These are phyloP conservation scores for Muntiacus reevesi DNA, from an alignment of 2,113 vertebrate species.

Conservation along the genomic window DNA sequence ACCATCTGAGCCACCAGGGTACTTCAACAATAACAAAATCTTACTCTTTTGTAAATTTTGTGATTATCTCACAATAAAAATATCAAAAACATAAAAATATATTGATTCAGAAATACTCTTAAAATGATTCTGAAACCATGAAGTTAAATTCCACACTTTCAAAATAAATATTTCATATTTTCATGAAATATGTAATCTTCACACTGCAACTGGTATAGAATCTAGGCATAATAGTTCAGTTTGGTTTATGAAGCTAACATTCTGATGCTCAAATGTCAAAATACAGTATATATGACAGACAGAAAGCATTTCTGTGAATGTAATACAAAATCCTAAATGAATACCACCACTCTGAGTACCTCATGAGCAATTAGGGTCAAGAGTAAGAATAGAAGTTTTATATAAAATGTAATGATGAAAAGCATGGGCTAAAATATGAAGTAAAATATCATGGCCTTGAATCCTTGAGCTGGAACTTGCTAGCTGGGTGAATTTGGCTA, in stretches of 20 bases:
- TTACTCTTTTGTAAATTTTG: background rate
- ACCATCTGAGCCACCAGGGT: no score
- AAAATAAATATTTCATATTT: background rate
- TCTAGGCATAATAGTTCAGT: constrained; percentile 34
- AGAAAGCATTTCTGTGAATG: background rate
- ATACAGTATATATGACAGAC: background rate
- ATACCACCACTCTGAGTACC: background rate
- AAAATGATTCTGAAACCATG: constrained; percentile 3
- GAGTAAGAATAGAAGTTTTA: background rate
- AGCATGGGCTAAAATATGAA: background rate
- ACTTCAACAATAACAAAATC: background rate
- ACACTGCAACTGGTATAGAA: background rate
- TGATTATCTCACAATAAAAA: background rate
- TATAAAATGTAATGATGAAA: constrained; percentile 18
- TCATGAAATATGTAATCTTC: background rate
- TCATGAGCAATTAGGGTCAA: background rate
- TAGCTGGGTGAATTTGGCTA: background rate
- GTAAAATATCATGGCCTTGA: background rate
- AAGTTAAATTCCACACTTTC: background rate
- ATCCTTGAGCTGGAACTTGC: background rate
- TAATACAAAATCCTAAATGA: constrained; percentile 15
- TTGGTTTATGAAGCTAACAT: constrained; percentile 33
- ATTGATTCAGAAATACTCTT: background rate
- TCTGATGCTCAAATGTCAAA: constrained; percentile 12
- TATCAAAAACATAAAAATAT: background rate